These are phyloP conservation scores for Elmis aenea DNA, from an alignment of 2,888 invertebrate genomes.

Conservation along the genomic window DNA sequence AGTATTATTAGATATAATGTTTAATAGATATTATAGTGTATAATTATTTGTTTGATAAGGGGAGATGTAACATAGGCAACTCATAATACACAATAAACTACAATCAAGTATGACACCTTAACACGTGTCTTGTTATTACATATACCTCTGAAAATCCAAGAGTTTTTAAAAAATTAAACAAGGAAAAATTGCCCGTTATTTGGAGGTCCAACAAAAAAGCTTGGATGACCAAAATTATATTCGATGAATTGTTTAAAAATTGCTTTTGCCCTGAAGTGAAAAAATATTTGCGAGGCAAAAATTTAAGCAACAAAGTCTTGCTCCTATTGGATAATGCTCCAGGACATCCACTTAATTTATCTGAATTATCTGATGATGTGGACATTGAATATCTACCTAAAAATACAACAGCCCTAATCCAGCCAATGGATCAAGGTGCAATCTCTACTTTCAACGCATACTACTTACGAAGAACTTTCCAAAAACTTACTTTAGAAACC, in stretches of 20 bases:
- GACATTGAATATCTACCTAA: constrained; percentile 18
- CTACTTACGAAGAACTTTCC: constrained; percentile 20
- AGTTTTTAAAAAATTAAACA: constrained; percentile 28
- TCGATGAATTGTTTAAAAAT: constrained; percentile 20
- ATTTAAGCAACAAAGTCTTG: constrained; percentile 17
- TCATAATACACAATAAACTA: no score
- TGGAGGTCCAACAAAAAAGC: constrained; percentile 36
- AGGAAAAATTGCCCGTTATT: constrained; percentile 32
- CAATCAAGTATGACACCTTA: no score
- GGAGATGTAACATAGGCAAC: no score
- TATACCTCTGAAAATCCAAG: constrained; percentile 33
- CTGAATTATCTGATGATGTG: constrained; percentile 19
- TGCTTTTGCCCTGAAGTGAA: constrained; percentile 20
- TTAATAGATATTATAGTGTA: no score
- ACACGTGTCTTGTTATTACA: no score
- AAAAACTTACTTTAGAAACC: constrained; percentile 15
- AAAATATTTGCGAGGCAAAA: constrained; percentile 20
- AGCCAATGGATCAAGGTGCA: constrained; percentile 24
- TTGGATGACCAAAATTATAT: constrained; percentile 24
- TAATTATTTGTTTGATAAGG: no score
- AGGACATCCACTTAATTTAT: constrained; percentile 18
- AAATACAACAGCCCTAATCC: constrained; percentile 24
- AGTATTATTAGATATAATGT: no score
- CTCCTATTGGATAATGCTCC: constrained; percentile 18
- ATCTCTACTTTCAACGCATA: constrained; percentile 21